Evolutionary conservation across 2,113 vertebrate genomes (phyloP), one percentile per base, ranked within the genome.

Genomic region (Dicaeum eximium): DNA sequence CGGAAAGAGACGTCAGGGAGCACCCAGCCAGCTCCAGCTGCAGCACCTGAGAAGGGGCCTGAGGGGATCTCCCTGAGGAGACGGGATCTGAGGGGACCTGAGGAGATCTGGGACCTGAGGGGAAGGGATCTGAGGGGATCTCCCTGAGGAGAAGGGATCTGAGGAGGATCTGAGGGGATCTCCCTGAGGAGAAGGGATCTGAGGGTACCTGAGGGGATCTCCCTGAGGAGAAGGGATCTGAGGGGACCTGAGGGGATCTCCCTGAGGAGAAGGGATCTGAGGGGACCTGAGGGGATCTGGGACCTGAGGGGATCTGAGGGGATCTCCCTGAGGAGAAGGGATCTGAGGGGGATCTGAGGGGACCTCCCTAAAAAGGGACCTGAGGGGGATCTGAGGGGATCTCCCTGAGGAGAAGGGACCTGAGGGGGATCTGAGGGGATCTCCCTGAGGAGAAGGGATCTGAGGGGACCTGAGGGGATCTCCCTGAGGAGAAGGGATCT

Each of bases 381-480:
- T 3, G 0, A 12, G 35, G 47, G 24, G 38, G 5, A n/a, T n/a
- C n/a, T n/a, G n/a, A n/a, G n/a, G n/a, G n/a, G n/a, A n/a, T n/a
- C n/a, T n/a, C n/a, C n/a, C n/a, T n/a, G n/a, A n/a, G n/a, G n/a
- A n/a, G 27, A 71, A 42, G 5, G 73, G 27, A 19, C 7, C 9
- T 3, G 0, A 12, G 35, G 47, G 24, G 38, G 5, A n/a, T n/a
- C n/a, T n/a, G n/a, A n/a, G n/a, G n/a, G n/a, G n/a, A n/a, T n/a
- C n/a, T n/a, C n/a, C n/a, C n/a, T n/a, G n/a, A n/a, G n/a, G n/a
- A n/a, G 27, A 71, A 42, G 5, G 73, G 27, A 19, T 7, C 9
- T 3, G 0, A 12, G 35, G 47, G 24, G 38, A 4, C 5, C 1
- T n/a, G n/a, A n/a, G n/a, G n/a, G n/a, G n/a, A n/a, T n/a, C n/a